Conservation (phyloP, 2,113 vertebrate species). For the mouse (Mus musculus) region GRCm39 chr1:65608001-65608500, state of each 20-base stretch:
- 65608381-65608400: background rate
- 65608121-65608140: background rate
- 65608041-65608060: background rate
- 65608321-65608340: too few species aligned
- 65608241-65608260: background rate
- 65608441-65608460: background rate
- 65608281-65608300: background rate
- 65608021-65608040: background rate
- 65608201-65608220: background rate
- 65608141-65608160: background rate
- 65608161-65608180: too few species aligned
- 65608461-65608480: background rate
- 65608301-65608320: background rate
- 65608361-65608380: background rate
- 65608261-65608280: background rate
- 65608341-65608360: background rate
- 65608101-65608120: background rate
- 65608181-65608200: background rate
- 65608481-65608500: background rate
- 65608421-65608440: background rate
- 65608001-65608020: background rate
- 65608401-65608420: background rate
- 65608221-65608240: background rate
- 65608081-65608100: background rate
- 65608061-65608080: background rate